Conservation (phyloP, 2,888 invertebrate genomes). For the Stratiomys singularior region DNA sequence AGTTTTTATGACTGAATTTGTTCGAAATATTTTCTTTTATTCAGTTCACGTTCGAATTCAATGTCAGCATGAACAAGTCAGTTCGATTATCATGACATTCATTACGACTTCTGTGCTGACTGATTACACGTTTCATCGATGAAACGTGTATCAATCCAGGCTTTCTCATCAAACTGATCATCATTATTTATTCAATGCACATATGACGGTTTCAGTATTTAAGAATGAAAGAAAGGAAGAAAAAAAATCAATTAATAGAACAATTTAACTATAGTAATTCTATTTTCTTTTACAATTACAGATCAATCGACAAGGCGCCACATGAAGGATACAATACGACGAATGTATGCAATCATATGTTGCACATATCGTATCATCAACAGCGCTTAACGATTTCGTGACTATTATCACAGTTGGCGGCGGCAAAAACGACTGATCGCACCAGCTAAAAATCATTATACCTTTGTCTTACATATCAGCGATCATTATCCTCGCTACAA, state of each 20-base stretch:
- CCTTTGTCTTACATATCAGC: neutral
- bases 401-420: conserved; percentile 29
- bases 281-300: conserved; percentile 29
- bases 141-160: neutral
- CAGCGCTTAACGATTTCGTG: neutral
- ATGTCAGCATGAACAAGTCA: no score
- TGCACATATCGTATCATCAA: conserved; percentile 22
- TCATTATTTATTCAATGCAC: conserved; percentile 33
- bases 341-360: neutral
- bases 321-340: no score
- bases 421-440: conserved; percentile 14
- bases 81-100: neutral
- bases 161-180: no score
- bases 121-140: neutral
- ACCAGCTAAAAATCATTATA: conserved; percentile 5
- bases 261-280: conserved; percentile 5
- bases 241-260: conserved; percentile 12
- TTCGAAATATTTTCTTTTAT: no score
- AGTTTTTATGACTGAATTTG: no score
- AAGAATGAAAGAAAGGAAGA: neutral
- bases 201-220: neutral
- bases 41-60: no score
- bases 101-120: neutral
- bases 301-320: conserved; percentile 42
- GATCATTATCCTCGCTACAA: neutral